These are phyloP conservation scores for Leucoma salicis DNA, from an alignment of 2,888 invertebrate genomes.

Conservation along the genomic window DNA sequence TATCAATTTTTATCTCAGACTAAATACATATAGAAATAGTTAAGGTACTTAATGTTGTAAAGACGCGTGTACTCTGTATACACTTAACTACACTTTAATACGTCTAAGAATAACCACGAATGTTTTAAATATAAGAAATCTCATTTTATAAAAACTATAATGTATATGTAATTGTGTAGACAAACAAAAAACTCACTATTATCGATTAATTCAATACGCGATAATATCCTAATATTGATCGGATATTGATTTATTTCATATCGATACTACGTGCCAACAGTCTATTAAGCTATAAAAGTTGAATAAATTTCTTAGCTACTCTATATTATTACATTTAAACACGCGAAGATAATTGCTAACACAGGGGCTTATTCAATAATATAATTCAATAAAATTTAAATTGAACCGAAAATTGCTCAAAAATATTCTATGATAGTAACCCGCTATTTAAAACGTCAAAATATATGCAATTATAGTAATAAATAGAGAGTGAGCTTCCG, in stretches of 20 bases:
- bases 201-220: background rate
- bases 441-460: conserved; percentile 4
- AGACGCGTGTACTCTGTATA: too few species aligned
- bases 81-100: too few species aligned
- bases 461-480: conserved; percentile 5
- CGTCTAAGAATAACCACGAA: too few species aligned
- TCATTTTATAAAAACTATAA: too few species aligned
- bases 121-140: too few species aligned
- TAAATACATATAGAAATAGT: too few species aligned
- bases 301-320: background rate
- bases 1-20: too few species aligned
- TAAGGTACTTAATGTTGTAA: too few species aligned
- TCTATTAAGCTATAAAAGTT: background rate
- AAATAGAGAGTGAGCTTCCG: conserved; percentile 21
- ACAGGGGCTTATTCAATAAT: background rate
- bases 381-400: conserved; percentile 7
- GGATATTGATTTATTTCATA: conserved; percentile 3
- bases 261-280: background rate
- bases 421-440: background rate
- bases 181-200: background rate
- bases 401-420: conserved; percentile 8
- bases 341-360: background rate
- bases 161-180: too few species aligned
- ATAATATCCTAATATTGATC: background rate
- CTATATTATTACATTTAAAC: background rate